Percentiles rank a stretch among this genome's conserved stretches.
Conservation (phyloP, 2,113 vertebrate genomes). For the Dromaius novaehollandiae region DNA sequence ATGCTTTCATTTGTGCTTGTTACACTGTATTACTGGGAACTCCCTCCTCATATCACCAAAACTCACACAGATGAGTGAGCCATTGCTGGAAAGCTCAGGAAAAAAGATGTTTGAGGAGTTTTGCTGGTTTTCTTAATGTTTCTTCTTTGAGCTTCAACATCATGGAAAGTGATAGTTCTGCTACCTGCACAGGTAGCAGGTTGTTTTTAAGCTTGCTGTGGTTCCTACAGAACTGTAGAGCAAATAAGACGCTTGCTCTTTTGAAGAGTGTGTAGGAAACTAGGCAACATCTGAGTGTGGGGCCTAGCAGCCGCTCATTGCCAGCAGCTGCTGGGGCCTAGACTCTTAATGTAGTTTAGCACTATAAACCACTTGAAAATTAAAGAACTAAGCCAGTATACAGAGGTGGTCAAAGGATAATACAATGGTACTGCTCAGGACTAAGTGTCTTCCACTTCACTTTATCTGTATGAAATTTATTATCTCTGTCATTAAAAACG, state of each 20-base stretch:
- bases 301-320: not conserved
- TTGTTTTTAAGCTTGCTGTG: not conserved
- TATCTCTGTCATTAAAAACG: not conserved
- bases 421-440: not conserved
- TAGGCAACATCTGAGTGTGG: not conserved
- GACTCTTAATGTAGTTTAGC: not conserved
- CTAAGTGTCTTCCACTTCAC: not conserved
- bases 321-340: not conserved
- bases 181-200: not conserved
- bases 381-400: not conserved
- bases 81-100: not conserved
- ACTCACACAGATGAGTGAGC: not conserved
- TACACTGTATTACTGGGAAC: not conserved
- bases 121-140: not conserved
- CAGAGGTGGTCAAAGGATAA: not conserved
- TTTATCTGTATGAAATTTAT: not conserved
- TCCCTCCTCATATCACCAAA: not conserved
- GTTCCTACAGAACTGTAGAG: not conserved
- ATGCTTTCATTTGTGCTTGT: not conserved
- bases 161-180: not conserved
- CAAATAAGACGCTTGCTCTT: fast-evolving
- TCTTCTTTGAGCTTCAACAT: not conserved
- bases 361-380: not conserved
- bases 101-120: not conserved
- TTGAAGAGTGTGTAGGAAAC: not conserved